A percentile compares a stretch with the other conserved stretches of the same genome.
Conservation (phyloP, 1,140 invertebrate species). For the Eupristina koningsbergeri region DNA sequence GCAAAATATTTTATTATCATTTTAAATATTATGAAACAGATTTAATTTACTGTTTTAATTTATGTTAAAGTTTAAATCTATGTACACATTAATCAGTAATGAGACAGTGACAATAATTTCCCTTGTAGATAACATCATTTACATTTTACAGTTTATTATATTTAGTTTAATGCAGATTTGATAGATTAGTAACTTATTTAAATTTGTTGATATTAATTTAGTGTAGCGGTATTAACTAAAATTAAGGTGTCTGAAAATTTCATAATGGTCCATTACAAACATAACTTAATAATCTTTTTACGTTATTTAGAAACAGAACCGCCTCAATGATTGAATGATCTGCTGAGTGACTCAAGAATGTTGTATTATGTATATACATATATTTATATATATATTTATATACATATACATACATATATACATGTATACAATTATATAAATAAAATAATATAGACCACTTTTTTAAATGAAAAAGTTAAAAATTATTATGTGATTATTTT, state of each 20-base stretch:
- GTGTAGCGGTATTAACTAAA: conserved; percentile 21
- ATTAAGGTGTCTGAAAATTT: conserved; percentile 25
- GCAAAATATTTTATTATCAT: background rate
- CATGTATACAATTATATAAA: conserved; percentile 45
- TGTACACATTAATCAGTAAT: background rate
- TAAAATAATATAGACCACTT: conserved; percentile 59
- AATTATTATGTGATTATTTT: conserved; percentile 40
- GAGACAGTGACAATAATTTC: conserved; percentile 24
- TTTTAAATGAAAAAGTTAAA: conserved; percentile 53
- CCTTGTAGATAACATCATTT: conserved; percentile 1
- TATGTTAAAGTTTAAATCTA: background rate
- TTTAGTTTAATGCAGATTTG: conserved; percentile 18
- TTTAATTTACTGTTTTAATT: background rate
- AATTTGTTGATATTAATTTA: conserved; percentile 21
- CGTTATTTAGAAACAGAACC: conserved; percentile 15
- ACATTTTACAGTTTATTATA: conserved; percentile 18
- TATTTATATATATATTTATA: no score
- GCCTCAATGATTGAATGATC: conserved; percentile 25
- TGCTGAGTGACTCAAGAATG: conserved; percentile 47
- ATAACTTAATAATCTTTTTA: conserved; percentile 31
- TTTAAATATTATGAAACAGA: background rate
- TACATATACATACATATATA: conserved; percentile 59
- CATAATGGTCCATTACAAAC: conserved; percentile 8
- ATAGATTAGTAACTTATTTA: conserved; percentile 14
- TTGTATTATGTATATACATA: conserved; percentile 62